Evolutionary conservation across 2,797 vertebrate genomes (phyloP).

Genomic region (Sardinella longiceps): DNA sequence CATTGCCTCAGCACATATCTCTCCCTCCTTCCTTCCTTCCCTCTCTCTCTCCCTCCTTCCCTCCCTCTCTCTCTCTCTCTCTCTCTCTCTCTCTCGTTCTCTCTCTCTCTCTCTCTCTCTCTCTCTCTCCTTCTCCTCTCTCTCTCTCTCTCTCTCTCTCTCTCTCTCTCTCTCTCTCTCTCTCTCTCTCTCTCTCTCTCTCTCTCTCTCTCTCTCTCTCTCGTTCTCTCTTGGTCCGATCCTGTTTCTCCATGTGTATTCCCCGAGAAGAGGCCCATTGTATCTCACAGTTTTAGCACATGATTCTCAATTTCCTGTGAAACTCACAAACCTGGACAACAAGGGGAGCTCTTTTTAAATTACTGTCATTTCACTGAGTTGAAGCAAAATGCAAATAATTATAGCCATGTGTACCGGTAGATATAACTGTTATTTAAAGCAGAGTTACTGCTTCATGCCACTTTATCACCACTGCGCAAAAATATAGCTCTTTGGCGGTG

Average conservation of each 20-base stretch:
- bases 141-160: slow-evolving; percentile 25
- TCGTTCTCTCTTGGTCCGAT: background rate
- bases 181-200: background rate
- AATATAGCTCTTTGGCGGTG: background rate
- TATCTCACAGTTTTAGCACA: background rate
- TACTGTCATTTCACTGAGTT: no score
- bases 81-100: background rate
- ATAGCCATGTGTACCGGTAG: background rate
- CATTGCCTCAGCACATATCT: slow-evolving; percentile 56
- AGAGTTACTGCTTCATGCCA: background rate
- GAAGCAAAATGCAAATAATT: background rate
- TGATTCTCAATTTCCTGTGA: background rate
- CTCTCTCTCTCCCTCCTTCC: background rate
- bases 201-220: background rate
- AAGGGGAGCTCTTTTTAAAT: background rate
- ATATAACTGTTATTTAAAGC: background rate
- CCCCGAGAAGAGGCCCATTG: background rate
- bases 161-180: slow-evolving; percentile 29
- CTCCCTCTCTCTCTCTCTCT: background rate
- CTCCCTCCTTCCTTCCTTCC: slow-evolving; percentile 20
- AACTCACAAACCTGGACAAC: background rate
- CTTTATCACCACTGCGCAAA: background rate
- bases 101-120: background rate
- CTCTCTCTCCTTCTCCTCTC: background rate
- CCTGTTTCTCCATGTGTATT: background rate